These are phyloP conservation scores for Triops longicaudatus DNA, from an alignment of 1,140 invertebrate genomes.

Conservation along the genomic window DNA sequence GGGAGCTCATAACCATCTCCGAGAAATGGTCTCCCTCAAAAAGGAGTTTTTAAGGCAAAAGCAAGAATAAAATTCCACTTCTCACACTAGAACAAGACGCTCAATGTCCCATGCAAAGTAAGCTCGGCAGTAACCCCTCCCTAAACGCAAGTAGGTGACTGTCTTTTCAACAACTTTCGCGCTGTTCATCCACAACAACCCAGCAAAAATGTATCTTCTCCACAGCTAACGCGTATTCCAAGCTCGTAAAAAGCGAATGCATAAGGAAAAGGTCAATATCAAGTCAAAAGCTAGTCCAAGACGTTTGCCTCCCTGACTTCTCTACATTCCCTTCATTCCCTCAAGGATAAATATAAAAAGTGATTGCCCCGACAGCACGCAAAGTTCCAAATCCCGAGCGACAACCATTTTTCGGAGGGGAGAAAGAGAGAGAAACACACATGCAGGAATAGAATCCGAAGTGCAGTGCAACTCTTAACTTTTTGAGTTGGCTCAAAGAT, in stretches of 20 bases:
- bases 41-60: background rate
- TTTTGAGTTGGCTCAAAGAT: background rate
- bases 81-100: background rate
- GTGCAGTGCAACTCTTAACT: background rate
- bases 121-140: no score
- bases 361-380: background rate
- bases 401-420: background rate
- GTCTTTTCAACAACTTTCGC: no score
- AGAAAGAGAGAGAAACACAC: background rate
- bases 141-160: no score
- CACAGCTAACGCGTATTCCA: background rate
- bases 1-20: background rate
- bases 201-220: background rate
- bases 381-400: background rate
- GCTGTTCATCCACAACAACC: no score
- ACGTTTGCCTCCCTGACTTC: background rate
- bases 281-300: background rate
- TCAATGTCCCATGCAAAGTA: background rate
- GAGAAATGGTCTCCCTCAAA: background rate
- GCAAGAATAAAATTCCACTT: background rate
- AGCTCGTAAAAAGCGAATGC: background rate
- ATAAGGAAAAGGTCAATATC: background rate
- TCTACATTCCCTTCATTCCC: background rate
- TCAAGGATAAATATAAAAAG: background rate
- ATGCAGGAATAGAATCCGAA: background rate